Evolutionary conservation across 2,888 invertebrate genomes (phyloP).

Genomic region (Zeuzera pyrina): DNA sequence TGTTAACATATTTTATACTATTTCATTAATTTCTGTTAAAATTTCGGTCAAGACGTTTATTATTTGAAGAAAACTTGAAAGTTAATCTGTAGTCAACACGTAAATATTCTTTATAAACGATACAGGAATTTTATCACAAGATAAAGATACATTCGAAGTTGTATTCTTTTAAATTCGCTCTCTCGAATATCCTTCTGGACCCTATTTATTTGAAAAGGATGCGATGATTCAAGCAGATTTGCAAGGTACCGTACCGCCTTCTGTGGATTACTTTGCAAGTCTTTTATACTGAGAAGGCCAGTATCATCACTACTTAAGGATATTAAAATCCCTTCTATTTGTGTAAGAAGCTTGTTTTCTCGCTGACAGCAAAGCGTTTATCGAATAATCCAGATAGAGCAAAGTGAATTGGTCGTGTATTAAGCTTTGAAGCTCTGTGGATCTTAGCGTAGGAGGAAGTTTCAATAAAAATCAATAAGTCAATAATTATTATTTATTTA

Average conservation of each 20-base stretch:
- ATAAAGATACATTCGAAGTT: no score
- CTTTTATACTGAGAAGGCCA: slow-evolving; percentile 60
- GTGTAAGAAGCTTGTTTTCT: slow-evolving; percentile 67
- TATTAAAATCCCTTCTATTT: slow-evolving; percentile 70
- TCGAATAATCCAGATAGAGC: slow-evolving; percentile 48
- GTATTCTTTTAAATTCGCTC: slow-evolving; percentile 31
- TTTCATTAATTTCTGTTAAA: no score
- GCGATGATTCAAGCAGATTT: slow-evolving; percentile 70
- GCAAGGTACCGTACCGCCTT: slow-evolving; percentile 59
- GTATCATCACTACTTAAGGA: slow-evolving; percentile 71
- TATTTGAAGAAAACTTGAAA: no score
- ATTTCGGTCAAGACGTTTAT: no score
- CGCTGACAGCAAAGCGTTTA: slow-evolving; percentile 47
- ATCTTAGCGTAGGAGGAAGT: no score
- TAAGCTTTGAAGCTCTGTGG: background rate
- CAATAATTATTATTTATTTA: no score
- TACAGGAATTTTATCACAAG: no score
- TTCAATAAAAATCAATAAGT: no score
- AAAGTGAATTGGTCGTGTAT: no score
- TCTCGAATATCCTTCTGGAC: slow-evolving; percentile 38
- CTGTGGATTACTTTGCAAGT: slow-evolving; percentile 71
- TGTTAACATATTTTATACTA: no score
- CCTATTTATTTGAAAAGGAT: slow-evolving; percentile 68
- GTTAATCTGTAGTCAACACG: no score
- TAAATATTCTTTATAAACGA: no score